Base-by-base conservation (phyloP, 2,888 invertebrate genomes). In the Azorinus chamasolen region DNA sequence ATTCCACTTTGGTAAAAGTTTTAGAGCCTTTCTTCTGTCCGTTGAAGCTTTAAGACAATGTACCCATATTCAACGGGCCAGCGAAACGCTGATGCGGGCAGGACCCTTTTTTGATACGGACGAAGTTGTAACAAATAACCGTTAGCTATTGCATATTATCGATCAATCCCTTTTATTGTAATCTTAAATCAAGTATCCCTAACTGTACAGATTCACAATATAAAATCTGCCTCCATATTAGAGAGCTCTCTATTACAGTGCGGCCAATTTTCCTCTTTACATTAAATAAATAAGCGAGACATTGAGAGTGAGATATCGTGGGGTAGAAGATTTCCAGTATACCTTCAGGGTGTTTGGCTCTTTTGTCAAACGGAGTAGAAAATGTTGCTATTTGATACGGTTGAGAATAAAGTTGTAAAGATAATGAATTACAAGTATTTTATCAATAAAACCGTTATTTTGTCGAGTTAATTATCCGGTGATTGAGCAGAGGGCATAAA, bases 401-500 rank as follows among this genome's bases (percentile, higher is more conserved):
- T 68, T 78, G 72, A 58, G 51, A 69, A 39, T 27, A 37, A 61
- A 64, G 46, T 72, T 72, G 63, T 64, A 54, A 59, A 54, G 69
- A 72, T 78, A 78, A 78, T 64, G 68, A 73, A 55, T 45, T 41
- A 72, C 68, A 69, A 72, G 72, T 72, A 72, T 72, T 78, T 51
- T 46, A 20, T 39, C 64, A 43, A 78, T 73, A 72, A 78, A 78
- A 73, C 78, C 78, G 78, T 78, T 78, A 73, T 58, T 78, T 59
- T 53, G 78, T 72, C 68, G 51, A 68, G 69, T 78, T 78, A 78
- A 78, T 78, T 78, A 72, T 78, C 72, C 68, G 55, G 64, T 59
- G 68, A 72, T 69, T 64, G 51, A 27, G 64, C 72, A 68, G 45
- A 58, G 46, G 78, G 78, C 65, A 39, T 41, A 8, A 39, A 58